Evolutionary conservation across 2,888 invertebrate species (phyloP).

Genomic region (Lottia gigantea): DNA sequence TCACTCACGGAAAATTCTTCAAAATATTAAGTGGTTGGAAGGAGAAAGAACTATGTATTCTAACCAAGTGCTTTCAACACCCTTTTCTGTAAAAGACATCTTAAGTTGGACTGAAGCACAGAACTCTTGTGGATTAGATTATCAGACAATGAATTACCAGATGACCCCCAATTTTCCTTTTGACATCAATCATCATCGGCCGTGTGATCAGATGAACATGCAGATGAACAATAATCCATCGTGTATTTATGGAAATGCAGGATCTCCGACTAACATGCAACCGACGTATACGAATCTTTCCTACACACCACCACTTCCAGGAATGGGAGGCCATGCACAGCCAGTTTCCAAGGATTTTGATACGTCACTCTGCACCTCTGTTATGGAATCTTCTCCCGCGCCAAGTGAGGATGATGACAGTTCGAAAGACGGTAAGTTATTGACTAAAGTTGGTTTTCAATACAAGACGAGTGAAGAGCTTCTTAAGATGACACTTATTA

Average conservation of each 20-base stretch:
- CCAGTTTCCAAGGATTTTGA: constrained; percentile 22
- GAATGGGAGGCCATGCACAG: constrained; percentile 27
- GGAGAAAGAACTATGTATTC: constrained; percentile 7
- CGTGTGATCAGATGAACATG: constrained; percentile 18
- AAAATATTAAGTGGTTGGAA: neutral
- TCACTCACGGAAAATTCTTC: constrained; percentile 11
- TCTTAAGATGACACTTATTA: constrained; percentile 5
- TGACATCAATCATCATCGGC: constrained; percentile 16
- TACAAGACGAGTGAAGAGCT: neutral
- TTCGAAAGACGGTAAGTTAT: constrained; percentile 5
- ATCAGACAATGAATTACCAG: constrained; percentile 27
- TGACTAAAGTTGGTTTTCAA: neutral
- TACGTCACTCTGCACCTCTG: constrained; percentile 12
- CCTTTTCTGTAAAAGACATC: constrained; percentile 75
- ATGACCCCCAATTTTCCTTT: constrained; percentile 23
- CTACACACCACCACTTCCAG: constrained; percentile 38
- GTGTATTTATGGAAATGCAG: constrained; percentile 41
- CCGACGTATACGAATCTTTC: constrained; percentile 49
- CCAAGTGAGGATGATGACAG: constrained; percentile 6
- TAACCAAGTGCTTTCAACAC: constrained; percentile 4
- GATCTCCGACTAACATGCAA: constrained; percentile 34
- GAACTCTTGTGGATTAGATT: constrained; percentile 30
- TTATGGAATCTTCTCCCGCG: neutral
- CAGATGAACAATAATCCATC: constrained; percentile 37
- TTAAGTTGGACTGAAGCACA: constrained; percentile 60